Evolutionary conservation across 2,113 vertebrate species (phyloP).

Genomic region (Antechinus flavipes): DNA sequence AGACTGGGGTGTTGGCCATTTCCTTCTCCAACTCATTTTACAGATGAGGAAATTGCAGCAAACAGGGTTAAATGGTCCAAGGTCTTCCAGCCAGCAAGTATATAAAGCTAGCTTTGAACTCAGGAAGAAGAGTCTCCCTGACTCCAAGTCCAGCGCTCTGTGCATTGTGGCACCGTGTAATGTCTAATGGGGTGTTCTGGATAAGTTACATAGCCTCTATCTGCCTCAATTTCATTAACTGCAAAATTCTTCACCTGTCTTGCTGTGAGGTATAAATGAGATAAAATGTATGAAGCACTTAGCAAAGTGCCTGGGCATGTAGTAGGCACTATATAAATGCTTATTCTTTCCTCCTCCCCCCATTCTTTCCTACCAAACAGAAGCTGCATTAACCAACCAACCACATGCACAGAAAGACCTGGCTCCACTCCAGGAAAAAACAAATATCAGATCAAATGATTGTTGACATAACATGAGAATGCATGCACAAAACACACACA

Average conservation of each 20-base stretch:
- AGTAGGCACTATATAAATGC: not conserved
- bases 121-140: not conserved
- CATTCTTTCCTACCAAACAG: slow-evolving; percentile 44
- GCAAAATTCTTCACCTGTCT: not conserved
- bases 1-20: not conserved
- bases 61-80: not conserved
- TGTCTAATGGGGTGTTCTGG: not conserved
- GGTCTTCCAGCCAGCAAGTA: not conserved
- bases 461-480: slow-evolving; percentile 42
- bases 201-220: not conserved
- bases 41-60: not conserved
- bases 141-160: not conserved
- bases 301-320: not conserved
- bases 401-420: slow-evolving; percentile 35
- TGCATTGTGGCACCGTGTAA: not conserved
- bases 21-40: not conserved
- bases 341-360: not conserved
- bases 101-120: not conserved
- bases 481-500: slow-evolving; percentile 38
- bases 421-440: slow-evolving; percentile 49
- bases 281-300: not conserved
- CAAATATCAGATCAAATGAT: slow-evolving; percentile 44
- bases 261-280: not conserved
- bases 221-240: not conserved
- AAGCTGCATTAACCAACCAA: slow-evolving; percentile 53